Conservation (phyloP, 2,888 invertebrate genomes). For the Eurytoma adleriae region DNA sequence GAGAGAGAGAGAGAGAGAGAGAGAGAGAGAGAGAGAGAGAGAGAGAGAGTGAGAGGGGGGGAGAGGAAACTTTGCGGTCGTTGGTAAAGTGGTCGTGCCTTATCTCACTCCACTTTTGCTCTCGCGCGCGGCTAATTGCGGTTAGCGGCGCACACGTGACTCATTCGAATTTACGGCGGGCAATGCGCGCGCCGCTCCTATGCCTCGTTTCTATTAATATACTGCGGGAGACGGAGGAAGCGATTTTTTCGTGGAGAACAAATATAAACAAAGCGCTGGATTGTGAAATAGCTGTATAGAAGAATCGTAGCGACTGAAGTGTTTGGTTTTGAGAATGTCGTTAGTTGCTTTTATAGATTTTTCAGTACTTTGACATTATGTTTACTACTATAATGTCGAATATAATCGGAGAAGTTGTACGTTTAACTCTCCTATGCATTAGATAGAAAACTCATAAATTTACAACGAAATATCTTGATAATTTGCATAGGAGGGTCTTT, state of each 20-base stretch:
- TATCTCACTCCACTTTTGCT: constrained; percentile 61
- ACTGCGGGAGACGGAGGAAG: not conserved
- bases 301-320: no score
- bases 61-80: constrained; percentile 47
- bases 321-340: no score
- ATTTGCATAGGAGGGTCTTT: no score
- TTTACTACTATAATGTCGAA: no score
- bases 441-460: no score
- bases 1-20: constrained; percentile 52
- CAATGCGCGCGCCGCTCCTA: not conserved
- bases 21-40: not conserved
- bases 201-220: constrained; percentile 38
- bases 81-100: constrained; percentile 60
- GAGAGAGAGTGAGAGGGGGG: not conserved
- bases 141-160: constrained; percentile 54
- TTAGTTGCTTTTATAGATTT: no score
- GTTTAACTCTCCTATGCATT: no score
- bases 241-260: constrained; percentile 36
- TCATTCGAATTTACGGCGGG: constrained; percentile 46
- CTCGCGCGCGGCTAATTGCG: constrained; percentile 53
- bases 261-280: constrained; percentile 38
- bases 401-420: no score
- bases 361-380: no score
- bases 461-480: no score
- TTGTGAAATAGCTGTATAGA: not conserved